Base-by-base conservation (phyloP, 64 coral and sea anemone genomes). In the Actinia tenebrosa region DNA sequence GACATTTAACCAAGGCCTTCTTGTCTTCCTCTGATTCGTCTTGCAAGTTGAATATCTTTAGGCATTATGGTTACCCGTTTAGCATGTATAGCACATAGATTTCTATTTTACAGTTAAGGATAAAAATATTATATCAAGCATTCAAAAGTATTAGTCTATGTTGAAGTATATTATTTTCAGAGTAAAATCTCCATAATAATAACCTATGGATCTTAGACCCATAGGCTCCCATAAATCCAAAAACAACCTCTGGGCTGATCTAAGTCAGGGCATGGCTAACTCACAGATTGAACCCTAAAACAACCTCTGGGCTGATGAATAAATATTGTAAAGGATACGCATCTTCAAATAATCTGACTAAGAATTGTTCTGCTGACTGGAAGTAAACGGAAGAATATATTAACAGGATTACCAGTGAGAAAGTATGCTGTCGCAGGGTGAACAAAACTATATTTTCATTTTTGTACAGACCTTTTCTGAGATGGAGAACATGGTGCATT, bases 311-410 rank as follows among this genome's bases (percentile, higher is more conserved):
- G 30, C 1, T 37, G 30, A 37, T 50, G 47, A 62, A 72, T n/a
- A 44, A 56, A 72, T 52, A 20, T 53, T 13, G 45, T 19, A 68
- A 98, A 98, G 93, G 95, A 91, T 98, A 98, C 93, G 97, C 93
- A 94, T 99, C 93, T 83, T 93, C 88, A 93, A 99, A 95, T 1
- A 99, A 78, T 91, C 97, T 84, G 1, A 99, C 82, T 27, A 99
- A 68, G 83, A 99, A 99, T 84, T 93, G 90, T 30, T 99, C 93
- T 80, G 97, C 91, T 78, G 97, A 84, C 97, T 99, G 86, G 55
- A 98, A 37, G 0, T 1, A 37, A 37, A 37, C 30, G 1, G 89
- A 54, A 72, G 59, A n/a, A 89, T 10, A 37, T 2, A 30, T 1
- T 42, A n/a, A 66, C 63, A 66, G 22, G 22, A 23, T 37, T 58